Conservation (phyloP, 2,797 vertebrate genomes). For the Enteromius paludinosus region DNA sequence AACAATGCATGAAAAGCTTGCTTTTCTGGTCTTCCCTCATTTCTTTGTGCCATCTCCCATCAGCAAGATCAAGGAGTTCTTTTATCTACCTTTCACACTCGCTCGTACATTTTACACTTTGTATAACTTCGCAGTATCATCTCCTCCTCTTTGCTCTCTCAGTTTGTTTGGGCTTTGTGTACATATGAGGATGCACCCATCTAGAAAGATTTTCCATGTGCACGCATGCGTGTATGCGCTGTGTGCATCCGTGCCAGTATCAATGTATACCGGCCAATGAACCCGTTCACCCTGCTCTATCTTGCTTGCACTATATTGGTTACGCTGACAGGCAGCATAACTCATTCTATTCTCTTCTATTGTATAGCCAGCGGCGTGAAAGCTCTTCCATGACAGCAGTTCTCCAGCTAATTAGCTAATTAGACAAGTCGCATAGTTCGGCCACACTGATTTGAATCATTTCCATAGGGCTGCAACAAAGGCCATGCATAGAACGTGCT, state of each 20-base stretch:
- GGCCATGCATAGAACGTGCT: slow-evolving; percentile 39
- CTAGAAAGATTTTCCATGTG: not conserved
- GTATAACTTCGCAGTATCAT: slow-evolving; percentile 36
- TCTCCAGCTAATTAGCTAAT: slow-evolving; percentile 62
- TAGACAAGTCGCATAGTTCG: slow-evolving; percentile 47
- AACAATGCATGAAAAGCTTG: slow-evolving; percentile 41
- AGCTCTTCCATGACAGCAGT: slow-evolving; percentile 44
- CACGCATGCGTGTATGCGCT: slow-evolving; percentile 22
- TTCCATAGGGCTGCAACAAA: slow-evolving; percentile 49
- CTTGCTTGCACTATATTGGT: slow-evolving; percentile 21
- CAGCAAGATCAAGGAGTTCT: slow-evolving; percentile 54
- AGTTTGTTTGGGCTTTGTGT: slow-evolving; percentile 34
- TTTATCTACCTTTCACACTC: slow-evolving; percentile 49
- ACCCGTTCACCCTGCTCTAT: slow-evolving; percentile 51
- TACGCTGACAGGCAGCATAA: slow-evolving; percentile 26
- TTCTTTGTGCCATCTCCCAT: slow-evolving; percentile 48
- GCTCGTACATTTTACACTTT: slow-evolving; percentile 4
- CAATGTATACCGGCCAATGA: slow-evolving; percentile 30
- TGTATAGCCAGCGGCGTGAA: slow-evolving; percentile 39
- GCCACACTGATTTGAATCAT: slow-evolving; percentile 53
- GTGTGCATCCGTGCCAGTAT: slow-evolving; percentile 15
- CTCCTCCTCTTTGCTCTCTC: slow-evolving; percentile 41
- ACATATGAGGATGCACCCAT: slow-evolving; percentile 21
- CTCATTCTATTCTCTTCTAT: slow-evolving; percentile 39
- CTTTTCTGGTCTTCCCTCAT: slow-evolving; percentile 43